A percentile compares a stretch with the other conserved stretches of the same genome.
These are phyloP conservation scores for Stramonita haemastoma DNA, from an alignment of 2,888 invertebrate genomes.

Conservation along the genomic window DNA sequence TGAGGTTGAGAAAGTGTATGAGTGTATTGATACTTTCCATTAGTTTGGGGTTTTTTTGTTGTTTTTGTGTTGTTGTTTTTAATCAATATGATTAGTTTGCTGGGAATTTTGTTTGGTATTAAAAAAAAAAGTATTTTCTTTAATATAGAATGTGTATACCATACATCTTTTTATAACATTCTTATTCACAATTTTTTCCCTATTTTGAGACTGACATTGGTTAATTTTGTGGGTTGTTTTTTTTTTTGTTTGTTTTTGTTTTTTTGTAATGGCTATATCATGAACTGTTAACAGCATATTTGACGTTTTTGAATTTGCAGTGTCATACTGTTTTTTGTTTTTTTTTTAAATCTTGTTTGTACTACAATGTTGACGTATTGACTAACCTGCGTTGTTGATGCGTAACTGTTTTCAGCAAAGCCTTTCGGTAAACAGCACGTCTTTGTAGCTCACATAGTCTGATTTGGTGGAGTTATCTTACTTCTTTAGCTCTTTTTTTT, in stretches of 20 bases:
- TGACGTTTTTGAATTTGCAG: too few species aligned
- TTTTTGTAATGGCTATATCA: too few species aligned
- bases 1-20: not conserved
- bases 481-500: not conserved
- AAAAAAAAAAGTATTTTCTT: not conserved
- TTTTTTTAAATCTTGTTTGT: too few species aligned
- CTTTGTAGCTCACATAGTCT: not conserved
- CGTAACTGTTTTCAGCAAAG: conserved; percentile 30
- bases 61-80: not conserved
- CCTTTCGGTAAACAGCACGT: conserved; percentile 25
- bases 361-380: too few species aligned
- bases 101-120: too few species aligned
- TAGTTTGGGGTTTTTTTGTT: not conserved
- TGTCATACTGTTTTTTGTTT: too few species aligned
- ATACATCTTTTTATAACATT: not conserved
- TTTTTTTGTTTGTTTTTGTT: too few species aligned
- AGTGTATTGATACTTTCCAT: not conserved
- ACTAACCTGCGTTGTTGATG: not conserved
- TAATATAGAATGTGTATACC: not conserved
- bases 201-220: not conserved
- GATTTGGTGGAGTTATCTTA: not conserved
- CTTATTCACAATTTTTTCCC: too few species aligned
- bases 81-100: not conserved
- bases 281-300: too few species aligned
- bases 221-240: too few species aligned